phyloP scores from a whole-genome alignment of 1,140 invertebrate species.

The Stegodyphus mimosarum region DNA sequence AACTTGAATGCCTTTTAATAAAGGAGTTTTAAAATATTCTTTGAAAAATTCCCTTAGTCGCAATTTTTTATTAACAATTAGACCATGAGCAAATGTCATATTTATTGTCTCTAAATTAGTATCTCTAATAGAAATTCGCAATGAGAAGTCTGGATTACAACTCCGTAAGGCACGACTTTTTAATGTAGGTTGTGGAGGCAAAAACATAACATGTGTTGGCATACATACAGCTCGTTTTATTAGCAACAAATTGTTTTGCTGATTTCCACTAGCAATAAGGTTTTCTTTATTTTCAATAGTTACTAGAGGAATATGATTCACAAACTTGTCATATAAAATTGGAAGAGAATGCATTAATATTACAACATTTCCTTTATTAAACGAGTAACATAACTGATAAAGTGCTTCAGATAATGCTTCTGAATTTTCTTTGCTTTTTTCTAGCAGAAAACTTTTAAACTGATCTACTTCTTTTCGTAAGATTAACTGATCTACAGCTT shows the following conservation, averaged over 20 bases:
- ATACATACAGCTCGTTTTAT: conserved; percentile 60
- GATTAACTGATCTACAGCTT: conserved; percentile 29
- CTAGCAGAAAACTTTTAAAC: conserved; percentile 2
- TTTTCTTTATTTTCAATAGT: not conserved
- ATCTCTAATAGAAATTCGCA: conserved; percentile 61
- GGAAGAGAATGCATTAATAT: conserved; percentile 1
- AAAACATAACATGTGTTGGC: conserved; percentile 51
- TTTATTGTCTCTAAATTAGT: conserved; percentile 50
- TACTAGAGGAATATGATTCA: not conserved
- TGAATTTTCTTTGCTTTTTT: conserved; percentile 19
- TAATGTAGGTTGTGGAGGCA: conserved; percentile 56
- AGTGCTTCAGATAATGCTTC: conserved; percentile 2
- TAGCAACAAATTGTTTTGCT: not conserved
- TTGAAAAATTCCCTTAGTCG: conserved; percentile 28
- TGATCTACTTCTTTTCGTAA: not conserved
- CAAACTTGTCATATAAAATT: conserved; percentile 2
- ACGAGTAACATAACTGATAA: not conserved
- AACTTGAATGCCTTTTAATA: conserved; percentile 61
- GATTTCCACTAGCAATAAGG: too few relatives aligned
- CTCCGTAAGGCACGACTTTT: conserved; percentile 61
- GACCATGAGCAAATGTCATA: not conserved
- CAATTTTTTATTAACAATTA: not conserved
- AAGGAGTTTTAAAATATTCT: conserved; percentile 12
- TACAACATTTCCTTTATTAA: conserved; percentile 6
- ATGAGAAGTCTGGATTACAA: conserved; percentile 58